Base-by-base conservation (phyloP, 2,113 vertebrate genomes). In the Heterocephalus glaber region DNA sequence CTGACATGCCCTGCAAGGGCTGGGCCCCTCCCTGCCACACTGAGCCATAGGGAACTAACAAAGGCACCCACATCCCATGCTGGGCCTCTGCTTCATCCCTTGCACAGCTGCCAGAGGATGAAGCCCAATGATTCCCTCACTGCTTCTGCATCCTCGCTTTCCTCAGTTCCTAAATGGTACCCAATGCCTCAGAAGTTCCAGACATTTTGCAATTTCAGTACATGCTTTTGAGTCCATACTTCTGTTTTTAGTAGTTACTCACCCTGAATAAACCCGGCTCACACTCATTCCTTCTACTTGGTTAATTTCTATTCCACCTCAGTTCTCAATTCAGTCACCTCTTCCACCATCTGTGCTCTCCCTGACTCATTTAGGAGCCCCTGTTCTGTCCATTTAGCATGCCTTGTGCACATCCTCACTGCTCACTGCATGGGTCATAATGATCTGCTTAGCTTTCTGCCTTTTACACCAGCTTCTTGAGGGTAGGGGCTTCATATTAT, bases 211-310 rank as follows among this genome's bases (percentile, higher is more conserved):
- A 58, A 33, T 87, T 88, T 92, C 41, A 28, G 28, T 26, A 44
- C 41, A 1, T 60, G 79, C 9, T 87, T 95, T 92, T 77, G 44
- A 92, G 28, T 35, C 6, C 9, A 17, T 9, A 13, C 24, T 60
- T 94, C 89, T 95, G 63, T 81, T 63, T 92, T 95, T 84, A 52
- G 58, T 60, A 81, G 35, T 76, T 56, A 7, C 11, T 70, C 63
- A 85, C 4, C 68, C n/a, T 90, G 47, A 87, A 86, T 6, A 74
- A 9, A 38, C 4, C 30, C 22, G 65, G 17, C 24, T 82, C n/a
- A 65, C 24, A 35, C 54, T 33, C 16, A 26, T 61, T 60, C 6
- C 14, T 16, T 88, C 68, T 79, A 33, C 35, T 80, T 54, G 54
- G 7, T n/a, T 58, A 66, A 33, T 84, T 95, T 66, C 22, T 81